Evolutionary conservation across 2,797 vertebrate species (phyloP), one percentile per base, ranked within the genome.

Genomic region (Graptemys geographica): DNA sequence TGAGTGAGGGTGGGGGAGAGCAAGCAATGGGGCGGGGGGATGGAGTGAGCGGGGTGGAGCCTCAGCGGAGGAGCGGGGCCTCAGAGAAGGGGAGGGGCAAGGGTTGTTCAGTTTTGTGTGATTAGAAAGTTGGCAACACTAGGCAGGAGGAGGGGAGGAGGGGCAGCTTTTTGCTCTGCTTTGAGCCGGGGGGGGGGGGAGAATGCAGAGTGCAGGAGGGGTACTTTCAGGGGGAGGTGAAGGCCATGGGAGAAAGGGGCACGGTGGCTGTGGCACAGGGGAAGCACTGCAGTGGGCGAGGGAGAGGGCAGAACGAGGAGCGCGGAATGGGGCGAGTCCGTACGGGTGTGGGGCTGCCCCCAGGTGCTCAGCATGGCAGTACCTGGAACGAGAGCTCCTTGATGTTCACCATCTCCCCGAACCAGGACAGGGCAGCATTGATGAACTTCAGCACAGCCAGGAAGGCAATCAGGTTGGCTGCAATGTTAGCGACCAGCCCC

Each of bases 301-400:
- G 55, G 81, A 79, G 76, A 21, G 87, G 88, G 49, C 74, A 76
- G 79, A 59, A 47, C 28, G 25, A 53, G 83, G 76, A 79, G 7
- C 27, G 1, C 5, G 10, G 62, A 65, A 37, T 19, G 33, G 62
- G 62, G 62, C 8, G 8, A 19, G 18, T 19, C 62, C 15, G 4
- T 65, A 33, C 8, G 8, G 16, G 62, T 13, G 16, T 16, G 33
- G 16, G 10, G 55, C 72, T 87, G 86, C 76, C 51, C 27, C 4
- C 86, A 19, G 11, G 59, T 27, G n/a, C n/a, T 37, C 65, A 16
- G 83, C 59, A 8, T 33, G 80, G 74, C 3, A 41, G 92, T 98
- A 99, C 99, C 99, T 99, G 98, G 98, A 99, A 99, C 81, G 98
- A 99, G 94, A 99, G 95, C 1, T 65, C 81, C n/a, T 99, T 97